Percentiles rank a stretch among this genome's conserved stretches.
Evolutionary conservation across 1,140 invertebrate species (phyloP).

Genomic region (Phocides pigmalion): DNA sequence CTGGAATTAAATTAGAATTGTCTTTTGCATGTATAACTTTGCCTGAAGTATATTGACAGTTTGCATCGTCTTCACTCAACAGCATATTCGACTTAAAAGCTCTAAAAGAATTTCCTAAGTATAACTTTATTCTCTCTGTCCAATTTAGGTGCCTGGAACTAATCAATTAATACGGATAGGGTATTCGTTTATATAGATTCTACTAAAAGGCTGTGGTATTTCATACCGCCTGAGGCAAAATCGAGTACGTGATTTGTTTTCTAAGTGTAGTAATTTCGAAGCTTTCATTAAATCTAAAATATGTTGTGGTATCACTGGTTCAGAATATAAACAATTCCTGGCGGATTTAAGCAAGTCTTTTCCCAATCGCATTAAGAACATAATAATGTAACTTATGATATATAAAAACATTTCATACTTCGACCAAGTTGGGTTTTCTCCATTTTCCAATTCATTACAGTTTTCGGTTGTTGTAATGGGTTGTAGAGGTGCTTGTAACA

Average conservation of each 20-base stretch:
- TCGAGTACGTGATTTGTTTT: slow-evolving; percentile 47
- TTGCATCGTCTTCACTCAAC: slow-evolving; percentile 55
- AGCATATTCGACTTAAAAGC: slow-evolving; percentile 52
- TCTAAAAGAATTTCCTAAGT: slow-evolving; percentile 36
- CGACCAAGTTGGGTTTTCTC: slow-evolving; percentile 42
- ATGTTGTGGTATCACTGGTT: slow-evolving; percentile 53
- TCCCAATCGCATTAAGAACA: slow-evolving; percentile 59
- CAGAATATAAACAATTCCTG: slow-evolving; percentile 47
- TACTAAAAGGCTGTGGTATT: slow-evolving; percentile 31
- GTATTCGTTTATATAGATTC: slow-evolving; percentile 22
- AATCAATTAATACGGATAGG: slow-evolving; percentile 47
- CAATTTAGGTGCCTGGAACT: slow-evolving; percentile 36
- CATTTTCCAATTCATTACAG: slow-evolving; percentile 47
- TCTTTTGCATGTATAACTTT: slow-evolving; percentile 44
- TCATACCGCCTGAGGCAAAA: slow-evolving; percentile 51
- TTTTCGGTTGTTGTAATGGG: slow-evolving; percentile 22
- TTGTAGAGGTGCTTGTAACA: slow-evolving; percentile 31
- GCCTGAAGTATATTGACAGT: slow-evolving; percentile 38
- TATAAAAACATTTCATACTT: slow-evolving; percentile 69
- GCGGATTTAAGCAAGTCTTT: slow-evolving; percentile 58
- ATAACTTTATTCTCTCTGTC: slow-evolving; percentile 15
- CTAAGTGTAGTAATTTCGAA: slow-evolving; percentile 47
- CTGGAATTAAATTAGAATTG: slow-evolving; percentile 37
- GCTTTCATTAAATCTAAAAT: slow-evolving; percentile 54
- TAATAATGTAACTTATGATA: slow-evolving; percentile 59